Evolutionary conservation across 2,888 invertebrate genomes (phyloP).

Genomic region (Caenorhabditis plicata): DNA sequence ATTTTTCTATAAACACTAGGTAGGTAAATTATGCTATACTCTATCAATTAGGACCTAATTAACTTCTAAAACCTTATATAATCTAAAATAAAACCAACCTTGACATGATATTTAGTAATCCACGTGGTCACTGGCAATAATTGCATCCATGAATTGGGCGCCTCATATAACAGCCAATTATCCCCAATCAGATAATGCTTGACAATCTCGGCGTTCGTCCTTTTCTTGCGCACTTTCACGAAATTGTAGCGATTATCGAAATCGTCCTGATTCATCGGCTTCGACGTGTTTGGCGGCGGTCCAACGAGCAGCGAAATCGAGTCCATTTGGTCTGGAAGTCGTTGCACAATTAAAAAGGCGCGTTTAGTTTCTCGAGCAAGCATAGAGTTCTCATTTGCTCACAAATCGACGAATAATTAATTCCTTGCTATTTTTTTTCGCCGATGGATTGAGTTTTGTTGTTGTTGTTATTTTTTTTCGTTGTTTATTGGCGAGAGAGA

Average conservation of each 20-base stretch:
- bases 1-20: too few relatives aligned
- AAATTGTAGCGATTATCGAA: slow-evolving; percentile 38
- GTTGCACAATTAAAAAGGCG: too few relatives aligned
- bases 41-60: too few relatives aligned
- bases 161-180: slow-evolving; percentile 24
- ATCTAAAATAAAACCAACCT: slow-evolving; percentile 16
- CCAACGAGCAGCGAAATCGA: slow-evolving; percentile 38
- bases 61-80: too few relatives aligned
- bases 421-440: too few relatives aligned
- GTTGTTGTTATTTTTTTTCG: too few relatives aligned
- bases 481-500: too few relatives aligned
- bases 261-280: slow-evolving; percentile 37
- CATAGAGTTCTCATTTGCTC: too few relatives aligned
- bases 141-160: slow-evolving; percentile 27
- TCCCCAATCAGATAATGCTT: slow-evolving; percentile 23
- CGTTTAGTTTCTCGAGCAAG: too few relatives aligned
- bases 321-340: slow-evolving; percentile 36
- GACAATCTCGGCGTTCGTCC: slow-evolving; percentile 24
- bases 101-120: slow-evolving; percentile 33
- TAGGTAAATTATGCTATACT: too few relatives aligned
- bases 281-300: slow-evolving; percentile 25
- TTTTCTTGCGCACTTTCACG: slow-evolving; percentile 35
- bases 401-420: too few relatives aligned
- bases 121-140: slow-evolving; percentile 21
- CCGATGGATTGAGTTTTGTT: too few relatives aligned